Conservation (phyloP, 2,888 invertebrate genomes). For the Mythimna loreyi region DNA sequence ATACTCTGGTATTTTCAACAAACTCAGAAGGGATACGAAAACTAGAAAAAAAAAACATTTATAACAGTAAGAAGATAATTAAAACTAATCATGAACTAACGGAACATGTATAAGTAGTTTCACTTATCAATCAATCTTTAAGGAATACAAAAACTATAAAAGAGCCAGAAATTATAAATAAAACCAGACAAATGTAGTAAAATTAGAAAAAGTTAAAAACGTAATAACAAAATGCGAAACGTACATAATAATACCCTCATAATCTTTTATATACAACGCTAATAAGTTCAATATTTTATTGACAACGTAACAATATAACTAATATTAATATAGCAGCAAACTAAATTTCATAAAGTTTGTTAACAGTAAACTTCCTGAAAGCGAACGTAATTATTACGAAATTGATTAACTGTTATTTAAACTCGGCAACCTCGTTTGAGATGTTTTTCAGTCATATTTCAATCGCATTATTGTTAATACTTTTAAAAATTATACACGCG, state of each 20-base stretch:
- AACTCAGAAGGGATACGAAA: too few relatives aligned
- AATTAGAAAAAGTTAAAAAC: too few relatives aligned
- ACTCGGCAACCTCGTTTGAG: neutral
- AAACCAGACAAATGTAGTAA: too few relatives aligned
- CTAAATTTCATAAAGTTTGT: neutral
- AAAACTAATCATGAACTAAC: neutral
- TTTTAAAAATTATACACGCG: neutral
- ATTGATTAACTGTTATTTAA: neutral
- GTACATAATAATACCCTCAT: neutral
- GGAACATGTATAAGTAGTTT: neutral
- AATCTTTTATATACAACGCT: neutral
- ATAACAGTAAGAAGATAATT: neutral
- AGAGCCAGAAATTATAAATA: neutral
- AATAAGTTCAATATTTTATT: slow-evolving; percentile 9
- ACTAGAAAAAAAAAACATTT: too few relatives aligned
- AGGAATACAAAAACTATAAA: neutral
- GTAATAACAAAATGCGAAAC: too few relatives aligned
- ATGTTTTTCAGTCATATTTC: slow-evolving; percentile 16
- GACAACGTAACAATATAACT: neutral
- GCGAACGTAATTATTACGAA: neutral
- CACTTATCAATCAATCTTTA: too few relatives aligned
- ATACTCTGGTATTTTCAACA: too few relatives aligned
- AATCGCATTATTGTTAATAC: neutral
- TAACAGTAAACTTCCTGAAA: neutral
- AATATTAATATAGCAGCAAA: neutral